phyloP scores from a whole-genome alignment of 2,113 vertebrate genomes.

The Turdus rufiventris region DNA sequence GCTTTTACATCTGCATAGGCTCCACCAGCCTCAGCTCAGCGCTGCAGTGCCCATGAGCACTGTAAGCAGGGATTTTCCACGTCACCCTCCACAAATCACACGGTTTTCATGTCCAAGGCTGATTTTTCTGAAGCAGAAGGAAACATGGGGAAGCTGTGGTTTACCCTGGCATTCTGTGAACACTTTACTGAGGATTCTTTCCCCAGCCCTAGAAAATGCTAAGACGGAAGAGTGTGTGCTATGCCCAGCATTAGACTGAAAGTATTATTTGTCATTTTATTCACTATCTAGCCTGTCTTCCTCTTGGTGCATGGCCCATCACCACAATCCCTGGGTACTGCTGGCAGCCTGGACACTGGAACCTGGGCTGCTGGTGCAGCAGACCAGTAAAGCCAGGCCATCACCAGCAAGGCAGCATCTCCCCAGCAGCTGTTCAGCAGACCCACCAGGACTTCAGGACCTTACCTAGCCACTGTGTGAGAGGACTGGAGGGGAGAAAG shows the following conservation, averaged over 20 bases:
- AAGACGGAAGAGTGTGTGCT: not conserved
- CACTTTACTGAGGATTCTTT: not conserved
- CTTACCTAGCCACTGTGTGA: rapidly evolving
- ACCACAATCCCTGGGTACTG: not conserved
- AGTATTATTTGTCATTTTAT: not conserved
- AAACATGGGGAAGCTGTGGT: not conserved
- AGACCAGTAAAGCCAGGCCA: not conserved
- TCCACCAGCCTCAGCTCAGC: not conserved
- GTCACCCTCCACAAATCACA: not conserved
- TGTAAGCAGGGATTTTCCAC: not conserved
- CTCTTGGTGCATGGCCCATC: not conserved
- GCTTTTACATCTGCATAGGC: not conserved
- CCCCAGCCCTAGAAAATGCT: not conserved
- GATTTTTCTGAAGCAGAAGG: not conserved
- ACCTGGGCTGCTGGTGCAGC: not conserved
- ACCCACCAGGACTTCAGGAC: rapidly evolving
- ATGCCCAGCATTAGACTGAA: not conserved
- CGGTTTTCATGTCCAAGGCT: not conserved
- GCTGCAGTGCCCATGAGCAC: not conserved
- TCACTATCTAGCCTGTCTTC: not conserved
- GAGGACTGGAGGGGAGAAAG: not conserved
- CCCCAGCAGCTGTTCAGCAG: not conserved
- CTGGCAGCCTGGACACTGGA: not conserved
- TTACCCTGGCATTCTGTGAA: not conserved
- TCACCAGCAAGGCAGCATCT: not conserved